A percentile compares a stretch with the other conserved stretches of the same genome.
These are phyloP conservation scores for Dicrurus megarhynchus DNA, from an alignment of 2,113 vertebrate genomes.

Conservation along the genomic window DNA sequence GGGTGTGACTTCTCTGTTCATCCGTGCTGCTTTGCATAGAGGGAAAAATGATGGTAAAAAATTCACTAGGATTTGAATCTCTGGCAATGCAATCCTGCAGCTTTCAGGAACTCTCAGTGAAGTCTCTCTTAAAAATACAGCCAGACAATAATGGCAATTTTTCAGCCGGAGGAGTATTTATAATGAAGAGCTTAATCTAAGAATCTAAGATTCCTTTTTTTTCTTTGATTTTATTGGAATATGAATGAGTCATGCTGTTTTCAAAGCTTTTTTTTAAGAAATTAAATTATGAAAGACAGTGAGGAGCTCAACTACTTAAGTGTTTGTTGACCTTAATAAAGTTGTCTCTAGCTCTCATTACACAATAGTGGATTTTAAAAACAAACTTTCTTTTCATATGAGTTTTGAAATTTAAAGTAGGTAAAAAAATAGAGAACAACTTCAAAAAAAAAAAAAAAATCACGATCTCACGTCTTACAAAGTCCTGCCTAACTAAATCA, in stretches of 20 bases:
- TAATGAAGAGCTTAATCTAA: neutral
- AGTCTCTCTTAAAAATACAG: neutral
- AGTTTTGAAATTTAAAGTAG: neutral
- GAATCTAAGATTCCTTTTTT: neutral
- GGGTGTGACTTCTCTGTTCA: neutral
- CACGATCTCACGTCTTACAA: neutral
- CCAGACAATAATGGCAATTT: neutral
- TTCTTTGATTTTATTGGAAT: neutral
- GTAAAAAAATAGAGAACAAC: neutral
- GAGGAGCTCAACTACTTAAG: neutral
- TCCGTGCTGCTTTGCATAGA: fast-evolving
- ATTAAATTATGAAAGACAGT: neutral
- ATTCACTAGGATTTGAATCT: neutral
- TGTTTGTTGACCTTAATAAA: neutral
- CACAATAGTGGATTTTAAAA: neutral
- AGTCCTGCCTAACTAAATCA: neutral
- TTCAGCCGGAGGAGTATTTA: neutral
- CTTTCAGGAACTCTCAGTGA: neutral
- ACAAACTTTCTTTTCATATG: neutral
- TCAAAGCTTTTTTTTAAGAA: neutral
- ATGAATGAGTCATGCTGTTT: neutral
- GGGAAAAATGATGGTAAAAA: neutral
- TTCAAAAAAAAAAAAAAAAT: fast-evolving
- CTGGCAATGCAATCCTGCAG: neutral
- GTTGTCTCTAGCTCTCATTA: neutral